Conservation (phyloP, 1,140 invertebrate species). For the Propsilocerus akamusi region DNA sequence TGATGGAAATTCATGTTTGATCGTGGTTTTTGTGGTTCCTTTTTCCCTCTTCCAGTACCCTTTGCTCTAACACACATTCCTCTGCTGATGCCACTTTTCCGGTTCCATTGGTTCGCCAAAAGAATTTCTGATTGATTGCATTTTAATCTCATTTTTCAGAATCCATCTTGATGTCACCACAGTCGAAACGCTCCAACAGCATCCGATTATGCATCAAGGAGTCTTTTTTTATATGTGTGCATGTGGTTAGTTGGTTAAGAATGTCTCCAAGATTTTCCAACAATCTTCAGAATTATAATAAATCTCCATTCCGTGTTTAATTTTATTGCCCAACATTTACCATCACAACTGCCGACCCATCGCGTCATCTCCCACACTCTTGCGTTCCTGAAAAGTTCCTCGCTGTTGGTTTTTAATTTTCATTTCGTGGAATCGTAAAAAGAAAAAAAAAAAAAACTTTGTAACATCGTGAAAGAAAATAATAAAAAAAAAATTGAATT, state of each 20-base stretch:
- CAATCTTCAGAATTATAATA: not conserved
- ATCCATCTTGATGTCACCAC: not conserved
- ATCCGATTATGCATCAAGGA: not conserved
- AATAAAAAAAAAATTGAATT: not conserved
- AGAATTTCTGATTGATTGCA: conserved; percentile 1
- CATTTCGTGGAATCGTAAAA: not conserved
- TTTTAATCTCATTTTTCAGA: not conserved
- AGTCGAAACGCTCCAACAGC: not conserved
- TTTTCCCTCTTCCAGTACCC: not conserved
- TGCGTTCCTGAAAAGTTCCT: no score
- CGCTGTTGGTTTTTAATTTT: conserved; percentile 3
- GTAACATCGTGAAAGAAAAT: not conserved
- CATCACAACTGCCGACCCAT: not conserved
- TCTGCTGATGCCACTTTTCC: not conserved
- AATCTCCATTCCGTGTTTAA: conserved; percentile 2
- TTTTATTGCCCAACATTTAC: not conserved
- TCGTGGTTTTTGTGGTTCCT: not conserved
- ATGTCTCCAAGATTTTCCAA: not conserved
- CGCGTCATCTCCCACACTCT: no score
- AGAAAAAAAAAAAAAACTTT: not conserved
- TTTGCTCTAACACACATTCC: not conserved
- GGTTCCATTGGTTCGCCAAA: not conserved
- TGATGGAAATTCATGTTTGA: not conserved
- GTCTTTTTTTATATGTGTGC: not conserved
- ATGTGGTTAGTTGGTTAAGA: not conserved